Evolutionary conservation across 1,140 invertebrate genomes (phyloP).

Genomic region (Cydia strobilella): DNA sequence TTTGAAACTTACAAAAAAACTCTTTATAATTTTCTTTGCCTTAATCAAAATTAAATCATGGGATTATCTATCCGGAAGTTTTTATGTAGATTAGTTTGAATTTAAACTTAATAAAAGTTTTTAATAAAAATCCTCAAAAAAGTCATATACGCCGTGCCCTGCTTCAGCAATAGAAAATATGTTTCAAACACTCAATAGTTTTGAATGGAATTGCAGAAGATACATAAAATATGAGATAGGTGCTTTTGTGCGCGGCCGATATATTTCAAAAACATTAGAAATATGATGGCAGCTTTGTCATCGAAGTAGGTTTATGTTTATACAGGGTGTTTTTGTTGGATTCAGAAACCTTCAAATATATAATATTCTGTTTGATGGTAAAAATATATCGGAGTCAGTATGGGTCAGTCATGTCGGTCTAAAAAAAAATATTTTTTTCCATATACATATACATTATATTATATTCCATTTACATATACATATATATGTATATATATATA

Average conservation of each 20-base stretch:
- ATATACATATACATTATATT: no score
- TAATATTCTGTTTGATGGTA: no score
- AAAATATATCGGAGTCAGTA: no score
- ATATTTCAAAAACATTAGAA: conserved; percentile 32
- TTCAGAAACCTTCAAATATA: no score
- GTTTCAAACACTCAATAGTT: conserved; percentile 27
- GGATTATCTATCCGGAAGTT: not conserved
- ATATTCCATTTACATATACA: no score
- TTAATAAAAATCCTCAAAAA: not conserved
- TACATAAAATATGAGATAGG: conserved; percentile 31
- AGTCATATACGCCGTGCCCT: not conserved
- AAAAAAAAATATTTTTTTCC: no score
- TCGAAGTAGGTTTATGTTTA: not conserved
- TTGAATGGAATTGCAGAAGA: conserved; percentile 25
- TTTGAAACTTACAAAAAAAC: not conserved
- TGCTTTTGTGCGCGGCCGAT: conserved; percentile 22
- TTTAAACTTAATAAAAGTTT: not conserved
- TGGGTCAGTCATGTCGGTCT: no score
- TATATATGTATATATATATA: no score
- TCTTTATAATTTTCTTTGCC: no score
- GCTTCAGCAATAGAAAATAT: not conserved
- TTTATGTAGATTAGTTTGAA: not conserved
- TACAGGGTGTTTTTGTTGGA: no score
- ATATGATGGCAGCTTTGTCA: conserved; percentile 24
- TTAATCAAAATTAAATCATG: no score